Base-by-base conservation (phyloP, 2,888 invertebrate genomes). In the Drosophila multiciliata region DNA sequence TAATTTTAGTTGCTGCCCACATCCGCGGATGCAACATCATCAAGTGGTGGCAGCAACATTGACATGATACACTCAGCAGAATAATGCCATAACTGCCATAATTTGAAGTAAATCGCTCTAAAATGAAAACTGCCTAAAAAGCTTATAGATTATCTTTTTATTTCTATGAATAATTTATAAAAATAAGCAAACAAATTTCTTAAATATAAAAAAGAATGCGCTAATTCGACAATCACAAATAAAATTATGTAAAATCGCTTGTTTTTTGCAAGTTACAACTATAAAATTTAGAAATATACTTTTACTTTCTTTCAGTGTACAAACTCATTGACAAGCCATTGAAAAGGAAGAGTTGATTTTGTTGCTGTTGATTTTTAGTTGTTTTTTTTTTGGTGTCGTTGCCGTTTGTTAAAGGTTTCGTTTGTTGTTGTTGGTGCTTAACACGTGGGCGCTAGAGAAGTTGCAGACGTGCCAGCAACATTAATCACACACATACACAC, bases 1-100 rank as follows among this genome's bases (percentile, higher is more conserved):
- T 73, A 89, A 89, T 84, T 72, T 59, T 11, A 55, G 9, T 59
- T 49, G 52, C 89, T 73, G 73, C 83, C 83, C 80, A 82, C 80
- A 78, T 57, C 23, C 38, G 48, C 3, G 42, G 63, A 15, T 15
- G 45, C 23, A 45, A 8, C 45, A 15, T 45, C 57, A 50, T 52
- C 48, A 62, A 64, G 77, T 61, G 71, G 70, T 48, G 63, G 76
- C 80, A 54, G 66, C 32, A 42, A 53, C 38, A 55, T 23, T 1
- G 4, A 45, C 8, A 4, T 23, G 4, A 15, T 45, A 23, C 45
- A 45, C 23, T 23, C 15, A 45, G 8, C 23, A 8, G 8, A 26
- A 15, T 23, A 4, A 8, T 17, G 15, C 0, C 20, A 12, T 45
- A 20, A 6, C 12, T 11, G 20, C 20, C n/a, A 40, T 5, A n/a